Percentiles rank a stretch among this genome's conserved stretches.
Evolutionary conservation across 1,140 invertebrate genomes (phyloP).

Genomic region (Adelges cooleyi): DNA sequence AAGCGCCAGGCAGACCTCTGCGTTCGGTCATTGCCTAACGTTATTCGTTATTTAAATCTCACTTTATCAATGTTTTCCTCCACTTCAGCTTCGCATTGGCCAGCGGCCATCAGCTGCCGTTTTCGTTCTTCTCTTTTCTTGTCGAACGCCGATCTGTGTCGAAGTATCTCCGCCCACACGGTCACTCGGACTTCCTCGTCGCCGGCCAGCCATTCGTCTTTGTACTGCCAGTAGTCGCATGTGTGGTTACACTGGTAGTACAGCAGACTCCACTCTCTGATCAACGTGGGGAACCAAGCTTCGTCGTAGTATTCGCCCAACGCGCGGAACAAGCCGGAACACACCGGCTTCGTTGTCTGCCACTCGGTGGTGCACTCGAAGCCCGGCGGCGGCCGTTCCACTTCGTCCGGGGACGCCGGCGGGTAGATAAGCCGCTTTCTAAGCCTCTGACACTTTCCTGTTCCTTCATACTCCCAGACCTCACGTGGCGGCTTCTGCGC

Average conservation of each 20-base stretch:
- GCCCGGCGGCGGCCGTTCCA: no score
- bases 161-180: not conserved
- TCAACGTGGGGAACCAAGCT: not conserved
- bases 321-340: not conserved
- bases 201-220: not conserved
- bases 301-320: slow-evolving; percentile 1
- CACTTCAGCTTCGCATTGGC: not conserved
- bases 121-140: not conserved
- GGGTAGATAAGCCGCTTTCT: no score
- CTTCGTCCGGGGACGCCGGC: not conserved
- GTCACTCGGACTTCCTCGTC: not conserved
- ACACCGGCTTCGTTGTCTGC: not conserved
- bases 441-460: no score
- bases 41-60: no score
- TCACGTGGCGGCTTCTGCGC: no score
- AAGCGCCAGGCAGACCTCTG: no score
- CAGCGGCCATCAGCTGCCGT: not conserved
- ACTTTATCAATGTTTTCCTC: no score
- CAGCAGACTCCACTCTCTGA: not conserved
- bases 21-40: no score
- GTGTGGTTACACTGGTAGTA: not conserved
- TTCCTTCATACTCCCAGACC: no score
- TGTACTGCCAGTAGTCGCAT: not conserved
- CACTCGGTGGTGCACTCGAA: not conserved
- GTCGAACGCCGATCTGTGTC: not conserved